These are phyloP conservation scores for Oryzias celebensis DNA, from an alignment of 2,113 vertebrate genomes.

Conservation along the genomic window DNA sequence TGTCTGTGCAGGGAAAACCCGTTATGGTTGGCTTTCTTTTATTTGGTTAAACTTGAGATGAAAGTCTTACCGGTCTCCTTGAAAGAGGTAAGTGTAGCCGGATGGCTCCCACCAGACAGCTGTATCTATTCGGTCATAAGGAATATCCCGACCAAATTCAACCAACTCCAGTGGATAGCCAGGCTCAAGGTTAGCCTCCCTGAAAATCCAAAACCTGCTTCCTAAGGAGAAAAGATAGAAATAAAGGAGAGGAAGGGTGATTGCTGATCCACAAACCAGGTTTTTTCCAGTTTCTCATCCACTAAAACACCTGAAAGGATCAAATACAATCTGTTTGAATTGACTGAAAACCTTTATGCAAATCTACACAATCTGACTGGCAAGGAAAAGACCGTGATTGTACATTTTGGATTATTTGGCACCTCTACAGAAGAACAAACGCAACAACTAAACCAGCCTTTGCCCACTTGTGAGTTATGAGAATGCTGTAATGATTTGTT, in stretches of 20 bases:
- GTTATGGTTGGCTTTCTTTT: neutral
- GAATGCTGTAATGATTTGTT: slow-evolving; percentile 57
- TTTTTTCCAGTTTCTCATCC: too few species aligned
- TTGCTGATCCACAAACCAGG: too few species aligned
- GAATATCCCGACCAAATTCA: slow-evolving; percentile 87
- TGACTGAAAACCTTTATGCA: neutral
- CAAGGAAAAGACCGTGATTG: neutral
- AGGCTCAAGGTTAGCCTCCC: slow-evolving; percentile 90
- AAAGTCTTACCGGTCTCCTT: slow-evolving; percentile 85
- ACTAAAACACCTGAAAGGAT: too few species aligned
- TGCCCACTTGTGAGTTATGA: slow-evolving; percentile 49
- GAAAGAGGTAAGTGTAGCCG: slow-evolving; percentile 93
- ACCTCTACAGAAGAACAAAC: slow-evolving; percentile 19
- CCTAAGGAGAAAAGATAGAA: slow-evolving; percentile 66
- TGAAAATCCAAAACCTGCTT: slow-evolving; percentile 90
- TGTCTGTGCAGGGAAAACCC: too few species aligned
- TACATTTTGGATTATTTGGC: slow-evolving; percentile 22
- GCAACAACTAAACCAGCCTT: slow-evolving; percentile 35
- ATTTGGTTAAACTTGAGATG: neutral
- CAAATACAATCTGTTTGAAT: too few species aligned
- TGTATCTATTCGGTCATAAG: slow-evolving; percentile 87
- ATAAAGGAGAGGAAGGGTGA: neutral
- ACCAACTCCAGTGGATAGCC: slow-evolving; percentile 89
- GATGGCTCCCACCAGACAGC: slow-evolving; percentile 98
- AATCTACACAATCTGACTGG: neutral